Evolutionary conservation across 2,113 vertebrate species (phyloP), one percentile per base, ranked within the genome.

Genomic region (Papio anubis): DNA sequence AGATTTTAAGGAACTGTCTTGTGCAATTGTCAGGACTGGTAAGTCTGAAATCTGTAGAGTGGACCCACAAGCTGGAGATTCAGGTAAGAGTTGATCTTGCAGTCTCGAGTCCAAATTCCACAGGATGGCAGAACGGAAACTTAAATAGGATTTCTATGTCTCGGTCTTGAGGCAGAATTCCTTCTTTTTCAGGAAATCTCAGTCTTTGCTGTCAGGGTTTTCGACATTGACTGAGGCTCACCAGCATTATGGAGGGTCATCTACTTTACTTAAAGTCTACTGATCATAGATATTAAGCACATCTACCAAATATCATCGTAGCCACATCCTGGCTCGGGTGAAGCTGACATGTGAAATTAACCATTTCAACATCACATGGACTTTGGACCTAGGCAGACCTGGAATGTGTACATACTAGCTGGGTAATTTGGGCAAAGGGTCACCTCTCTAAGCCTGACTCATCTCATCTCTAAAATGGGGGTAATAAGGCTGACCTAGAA

Each of bases 321-420:
- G 20, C 73, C 35, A n/a, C 3, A 10, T 68, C 18, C 35, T 30
- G n/a, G 18, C 25, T 6, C 1, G 2, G 27, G 27, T 30, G 12
- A 64, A 20, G 18, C 4, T 6, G 20, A 13, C 20, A 12, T n/a
- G 5, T 40, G 20, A 40, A 30, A 23, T 6, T 12, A 52, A 23
- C 43, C 20, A 7, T 32, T 2, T 27, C 5, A 38, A 4, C 5
- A 5, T 35, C 48, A 6, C 23, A 11, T 14, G 18, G 61, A 55
- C 61, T 52, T 45, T 35, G 48, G 70, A 79, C 7, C 48, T 2
- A 2, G 48, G 55, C 38, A 5, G 21, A 45, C 11, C 5, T 35
- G 4, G 83, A 68, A 30, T 2, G 8, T 38, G 14, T 3, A 1
- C 38, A 17, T 1, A 5, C 38, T 25, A 0, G 0, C 43, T 64